phyloP scores from a whole-genome alignment of 2,797 vertebrate species.

The Smutsia gigantea region DNA sequence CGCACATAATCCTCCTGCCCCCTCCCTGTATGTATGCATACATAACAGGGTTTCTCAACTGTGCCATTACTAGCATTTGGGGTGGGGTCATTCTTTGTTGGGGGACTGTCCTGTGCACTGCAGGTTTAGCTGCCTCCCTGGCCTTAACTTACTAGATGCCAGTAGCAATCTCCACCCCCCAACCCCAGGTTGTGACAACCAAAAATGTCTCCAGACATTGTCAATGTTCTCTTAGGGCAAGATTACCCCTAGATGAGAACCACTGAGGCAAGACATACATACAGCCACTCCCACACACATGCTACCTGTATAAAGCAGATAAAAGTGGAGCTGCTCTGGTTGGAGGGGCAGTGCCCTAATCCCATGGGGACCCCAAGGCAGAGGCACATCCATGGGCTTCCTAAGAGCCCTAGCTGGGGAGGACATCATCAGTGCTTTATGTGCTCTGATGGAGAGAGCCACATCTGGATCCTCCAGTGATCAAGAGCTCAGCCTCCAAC shows the following conservation, averaged over 20 bases:
- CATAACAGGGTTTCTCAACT: neutral
- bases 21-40: neutral
- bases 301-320: neutral
- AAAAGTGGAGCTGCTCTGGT: neutral
- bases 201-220: neutral
- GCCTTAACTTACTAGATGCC: neutral
- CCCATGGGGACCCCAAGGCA: neutral
- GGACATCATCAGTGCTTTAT: neutral
- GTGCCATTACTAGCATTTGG: neutral
- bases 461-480: neutral
- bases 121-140: neutral
- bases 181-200: neutral
- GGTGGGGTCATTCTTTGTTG: neutral
- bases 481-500: neutral
- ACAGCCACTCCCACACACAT: neutral
- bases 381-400: neutral
- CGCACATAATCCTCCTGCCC: neutral
- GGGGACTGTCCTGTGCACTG: neutral
- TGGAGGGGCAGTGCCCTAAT: neutral
- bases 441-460: neutral
- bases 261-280: neutral
- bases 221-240: neutral
- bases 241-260: neutral
- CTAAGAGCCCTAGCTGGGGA: neutral
- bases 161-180: neutral